phyloP scores from a whole-genome alignment of 1,140 invertebrate genomes.

The Eriosoma lanigerum region DNA sequence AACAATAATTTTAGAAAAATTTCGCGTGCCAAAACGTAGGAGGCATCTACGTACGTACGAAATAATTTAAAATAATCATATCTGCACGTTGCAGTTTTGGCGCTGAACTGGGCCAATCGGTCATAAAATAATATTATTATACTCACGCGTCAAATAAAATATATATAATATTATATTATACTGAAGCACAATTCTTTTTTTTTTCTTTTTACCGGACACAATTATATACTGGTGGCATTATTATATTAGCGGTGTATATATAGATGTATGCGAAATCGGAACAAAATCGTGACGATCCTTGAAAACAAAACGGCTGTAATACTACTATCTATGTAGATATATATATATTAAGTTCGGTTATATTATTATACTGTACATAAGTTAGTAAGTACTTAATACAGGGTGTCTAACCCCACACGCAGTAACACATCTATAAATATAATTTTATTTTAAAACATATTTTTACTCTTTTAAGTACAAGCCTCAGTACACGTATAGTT shows the following conservation, averaged over 20 bases:
- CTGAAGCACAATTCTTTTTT: no score
- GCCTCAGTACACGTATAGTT: no score
- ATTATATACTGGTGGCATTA: not conserved
- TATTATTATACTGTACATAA: no score
- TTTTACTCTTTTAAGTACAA: no score
- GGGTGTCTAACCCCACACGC: no score
- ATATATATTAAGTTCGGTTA: no score
- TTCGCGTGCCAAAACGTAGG: not conserved
- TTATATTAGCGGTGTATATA: not conserved
- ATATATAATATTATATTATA: not conserved
- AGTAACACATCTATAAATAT: no score
- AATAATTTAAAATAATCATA: not conserved
- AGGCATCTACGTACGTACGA: not conserved
- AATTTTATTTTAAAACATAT: no score
- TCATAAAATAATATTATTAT: not conserved
- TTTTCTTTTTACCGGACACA: no score
- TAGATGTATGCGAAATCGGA: not conserved
- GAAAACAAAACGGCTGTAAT: not conserved
- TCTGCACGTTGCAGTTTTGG: not conserved
- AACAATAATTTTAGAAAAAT: not conserved
- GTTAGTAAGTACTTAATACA: no score
- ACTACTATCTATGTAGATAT: no score
- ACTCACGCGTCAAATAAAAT: no score
- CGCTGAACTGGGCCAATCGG: slow-evolving; percentile 1
- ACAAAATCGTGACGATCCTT: slow-evolving; percentile 45